phyloP scores from a whole-genome alignment of 2,888 invertebrate species.

The Steinernema hermaphroditum region DNA sequence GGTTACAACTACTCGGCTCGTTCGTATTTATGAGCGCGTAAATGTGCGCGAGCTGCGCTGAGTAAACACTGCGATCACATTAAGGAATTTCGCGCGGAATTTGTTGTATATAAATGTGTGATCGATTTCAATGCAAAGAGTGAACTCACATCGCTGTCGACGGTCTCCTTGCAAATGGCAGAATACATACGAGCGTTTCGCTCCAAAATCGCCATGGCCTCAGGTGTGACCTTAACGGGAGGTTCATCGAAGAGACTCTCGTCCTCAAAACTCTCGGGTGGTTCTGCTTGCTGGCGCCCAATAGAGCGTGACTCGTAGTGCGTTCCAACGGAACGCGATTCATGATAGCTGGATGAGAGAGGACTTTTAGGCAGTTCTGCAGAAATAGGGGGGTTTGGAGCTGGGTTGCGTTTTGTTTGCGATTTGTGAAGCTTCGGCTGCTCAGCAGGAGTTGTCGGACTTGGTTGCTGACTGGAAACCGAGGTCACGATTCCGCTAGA shows the following conservation, averaged over 20 bases:
- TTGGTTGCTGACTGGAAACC: constrained; percentile 11
- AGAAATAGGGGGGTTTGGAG: not conserved
- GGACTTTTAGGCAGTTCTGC: not conserved
- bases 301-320: constrained; percentile 26
- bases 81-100: not conserved
- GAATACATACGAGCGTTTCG: constrained; percentile 27
- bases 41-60: not conserved
- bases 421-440: not conserved
- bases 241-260: constrained; percentile 17
- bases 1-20: not conserved
- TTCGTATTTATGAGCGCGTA: constrained; percentile 14
- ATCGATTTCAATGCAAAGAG: too few relatives aligned
- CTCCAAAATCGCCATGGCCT: constrained; percentile 28
- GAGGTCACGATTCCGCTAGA: constrained; percentile 25
- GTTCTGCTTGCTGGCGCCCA: constrained; percentile 3
- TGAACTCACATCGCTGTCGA: constrained; percentile 20
- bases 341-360: constrained; percentile 3
- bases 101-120: too few relatives aligned
- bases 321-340: constrained; percentile 17
- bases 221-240: constrained; percentile 24
- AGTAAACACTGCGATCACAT: constrained; percentile 6
- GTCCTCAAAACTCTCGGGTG: constrained; percentile 13
- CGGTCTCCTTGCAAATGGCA: constrained; percentile 5
- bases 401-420: not conserved
- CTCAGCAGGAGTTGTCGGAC: constrained; percentile 7